A percentile compares a stretch with the other conserved stretches of the same genome.
Evolutionary conservation across 2,797 vertebrate genomes (phyloP).

Genomic region (Rachycentron canadum): DNA sequence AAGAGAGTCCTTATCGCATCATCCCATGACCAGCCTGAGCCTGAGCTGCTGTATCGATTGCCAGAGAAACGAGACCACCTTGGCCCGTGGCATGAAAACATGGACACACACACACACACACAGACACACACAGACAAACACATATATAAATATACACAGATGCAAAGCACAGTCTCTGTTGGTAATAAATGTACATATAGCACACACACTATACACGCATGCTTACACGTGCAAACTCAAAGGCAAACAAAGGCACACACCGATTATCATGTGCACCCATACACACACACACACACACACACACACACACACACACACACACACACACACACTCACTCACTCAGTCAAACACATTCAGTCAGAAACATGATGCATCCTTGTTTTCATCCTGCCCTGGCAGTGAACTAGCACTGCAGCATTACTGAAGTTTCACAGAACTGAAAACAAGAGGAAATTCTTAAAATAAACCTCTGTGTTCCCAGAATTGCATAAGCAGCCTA

Average conservation of each 20-base stretch:
- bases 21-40: conserved; percentile 75
- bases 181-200: conserved; percentile 16
- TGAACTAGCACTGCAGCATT: conserved; percentile 44
- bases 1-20: conserved; percentile 79
- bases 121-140: conserved; percentile 21
- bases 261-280: too few relatives aligned
- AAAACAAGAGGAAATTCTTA: conserved; percentile 57
- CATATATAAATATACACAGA: conserved; percentile 29
- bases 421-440: conserved; percentile 34
- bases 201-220: conserved; percentile 8
- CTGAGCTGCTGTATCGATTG: conserved; percentile 70
- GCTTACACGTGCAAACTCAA: conserved; percentile 45
- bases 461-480: conserved; percentile 64
- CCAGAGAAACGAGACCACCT: conserved; percentile 71
- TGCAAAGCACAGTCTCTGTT: conserved; percentile 9
- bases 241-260: conserved; percentile 42
- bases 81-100: conserved; percentile 36
- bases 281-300: conserved; percentile 3
- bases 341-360: conserved; percentile 11
- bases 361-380: conserved; percentile 57
- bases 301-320: background rate
- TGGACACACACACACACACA: conserved; percentile 20
- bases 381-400: conserved; percentile 51
- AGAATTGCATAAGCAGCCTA: conserved; percentile 55
- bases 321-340: background rate